These are phyloP conservation scores for Mionectes macconnelli DNA, from an alignment of 2,113 vertebrate species.

Conservation along the genomic window DNA sequence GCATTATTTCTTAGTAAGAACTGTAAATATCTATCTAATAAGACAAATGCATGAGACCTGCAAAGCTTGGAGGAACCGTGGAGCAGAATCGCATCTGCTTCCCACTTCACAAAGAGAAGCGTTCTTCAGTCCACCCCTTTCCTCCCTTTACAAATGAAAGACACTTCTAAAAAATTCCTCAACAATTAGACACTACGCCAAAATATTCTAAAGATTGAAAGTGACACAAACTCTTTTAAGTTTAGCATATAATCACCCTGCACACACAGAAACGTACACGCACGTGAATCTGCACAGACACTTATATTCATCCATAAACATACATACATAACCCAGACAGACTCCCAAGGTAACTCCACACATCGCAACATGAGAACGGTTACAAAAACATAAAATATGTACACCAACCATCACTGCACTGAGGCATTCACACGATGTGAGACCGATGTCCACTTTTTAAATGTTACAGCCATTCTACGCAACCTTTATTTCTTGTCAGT, in stretches of 20 bases:
- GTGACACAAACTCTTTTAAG: neutral
- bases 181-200: neutral
- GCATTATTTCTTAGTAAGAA: neutral
- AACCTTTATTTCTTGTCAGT: neutral
- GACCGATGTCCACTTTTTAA: neutral
- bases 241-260: neutral
- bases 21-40: neutral
- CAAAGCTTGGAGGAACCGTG: neutral
- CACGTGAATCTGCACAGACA: neutral
- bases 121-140: neutral
- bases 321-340: neutral
- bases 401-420: neutral
- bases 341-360: neutral
- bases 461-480: neutral
- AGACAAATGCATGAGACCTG: neutral
- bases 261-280: rapidly evolving
- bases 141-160: neutral
- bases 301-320: neutral
- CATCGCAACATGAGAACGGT: neutral
- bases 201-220: neutral
- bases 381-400: constrained; percentile 41
- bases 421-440: neutral
- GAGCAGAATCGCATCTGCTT: constrained; percentile 4
- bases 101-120: constrained; percentile 46
- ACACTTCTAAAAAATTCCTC: neutral